These are phyloP conservation scores for Trichogramma pretiosum DNA, from an alignment of 1,140 invertebrate species.

Conservation along the genomic window DNA sequence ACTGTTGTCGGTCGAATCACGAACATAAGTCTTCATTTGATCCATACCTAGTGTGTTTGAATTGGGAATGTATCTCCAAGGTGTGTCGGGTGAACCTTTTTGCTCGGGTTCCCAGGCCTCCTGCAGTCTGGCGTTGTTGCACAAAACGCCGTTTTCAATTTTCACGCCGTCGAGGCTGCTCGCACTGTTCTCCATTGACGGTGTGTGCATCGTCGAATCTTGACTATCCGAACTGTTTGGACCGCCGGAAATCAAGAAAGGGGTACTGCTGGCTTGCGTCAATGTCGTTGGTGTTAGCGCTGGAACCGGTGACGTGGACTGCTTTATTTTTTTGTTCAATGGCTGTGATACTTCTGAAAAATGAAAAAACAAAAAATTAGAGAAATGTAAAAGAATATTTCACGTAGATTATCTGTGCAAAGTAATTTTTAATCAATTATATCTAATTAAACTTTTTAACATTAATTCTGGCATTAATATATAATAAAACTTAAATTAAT, in stretches of 20 bases:
- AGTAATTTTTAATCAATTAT: no score
- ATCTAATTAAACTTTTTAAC: no score
- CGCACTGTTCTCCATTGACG: not conserved
- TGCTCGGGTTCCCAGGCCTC: slow-evolving; percentile 43
- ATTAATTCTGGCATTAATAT: no score
- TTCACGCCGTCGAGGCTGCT: slow-evolving; percentile 23
- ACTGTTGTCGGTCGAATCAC: no score
- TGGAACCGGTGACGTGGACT: slow-evolving; percentile 17
- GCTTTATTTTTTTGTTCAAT: slow-evolving; percentile 2
- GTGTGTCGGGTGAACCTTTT: slow-evolving; percentile 40
- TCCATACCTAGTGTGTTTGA: slow-evolving; percentile 33
- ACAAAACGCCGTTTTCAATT: slow-evolving; percentile 39
- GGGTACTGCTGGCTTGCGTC: slow-evolving; percentile 18
- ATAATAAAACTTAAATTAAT: no score
- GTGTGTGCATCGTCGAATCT: slow-evolving; percentile 7
- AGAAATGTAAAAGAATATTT: no score
- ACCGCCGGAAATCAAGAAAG: slow-evolving; percentile 27
- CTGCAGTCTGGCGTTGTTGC: slow-evolving; percentile 39
- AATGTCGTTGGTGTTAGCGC: slow-evolving; percentile 16
- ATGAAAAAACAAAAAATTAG: no score
- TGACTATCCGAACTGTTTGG: slow-evolving; percentile 26
- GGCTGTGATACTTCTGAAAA: slow-evolving; percentile 6
- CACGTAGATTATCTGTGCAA: no score
- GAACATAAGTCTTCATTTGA: slow-evolving; percentile 28
- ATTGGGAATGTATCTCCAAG: slow-evolving; percentile 31